Evolutionary conservation across 2,888 invertebrate species (phyloP).

Genomic region (Scelioninae gen. 1): DNA sequence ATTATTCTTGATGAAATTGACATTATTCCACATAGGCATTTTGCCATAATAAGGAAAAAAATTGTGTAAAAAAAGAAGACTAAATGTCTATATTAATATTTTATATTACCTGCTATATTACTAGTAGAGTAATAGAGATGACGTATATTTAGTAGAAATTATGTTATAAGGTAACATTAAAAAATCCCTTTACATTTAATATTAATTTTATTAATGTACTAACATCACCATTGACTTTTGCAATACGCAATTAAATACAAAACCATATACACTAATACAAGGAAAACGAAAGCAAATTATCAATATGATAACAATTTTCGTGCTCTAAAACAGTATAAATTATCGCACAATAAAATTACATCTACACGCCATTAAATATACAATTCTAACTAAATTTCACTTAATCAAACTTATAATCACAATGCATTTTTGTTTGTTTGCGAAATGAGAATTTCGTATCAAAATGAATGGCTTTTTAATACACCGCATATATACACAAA

Average conservation of each 20-base stretch:
- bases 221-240: slow-evolving; percentile 26
- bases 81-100: too few species aligned
- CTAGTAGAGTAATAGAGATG: too few species aligned
- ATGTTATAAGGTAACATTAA: too few species aligned
- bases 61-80: too few species aligned
- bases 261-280: slow-evolving; percentile 19
- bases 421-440: slow-evolving; percentile 1
- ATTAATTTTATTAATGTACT: slow-evolving; percentile 54
- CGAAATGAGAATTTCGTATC: slow-evolving; percentile 21
- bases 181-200: slow-evolving; percentile 18
- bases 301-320: too few species aligned
- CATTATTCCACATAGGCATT: too few species aligned
- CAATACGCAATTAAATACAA: slow-evolving; percentile 41
- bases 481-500: slow-evolving; percentile 57
- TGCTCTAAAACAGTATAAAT: too few species aligned
- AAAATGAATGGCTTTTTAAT: slow-evolving; percentile 33
- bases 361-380: slow-evolving; percentile 1
- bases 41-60: too few species aligned
- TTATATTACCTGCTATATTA: too few species aligned
- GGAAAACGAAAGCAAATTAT: too few species aligned
- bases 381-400: not conserved
- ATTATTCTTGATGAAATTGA: too few species aligned
- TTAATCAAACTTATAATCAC: slow-evolving; percentile 18
- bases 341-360: slow-evolving; percentile 33
- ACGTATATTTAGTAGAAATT: too few species aligned